Conservation (phyloP, 2,113 vertebrate species). For the Brachypodius melanocephalos region DNA sequence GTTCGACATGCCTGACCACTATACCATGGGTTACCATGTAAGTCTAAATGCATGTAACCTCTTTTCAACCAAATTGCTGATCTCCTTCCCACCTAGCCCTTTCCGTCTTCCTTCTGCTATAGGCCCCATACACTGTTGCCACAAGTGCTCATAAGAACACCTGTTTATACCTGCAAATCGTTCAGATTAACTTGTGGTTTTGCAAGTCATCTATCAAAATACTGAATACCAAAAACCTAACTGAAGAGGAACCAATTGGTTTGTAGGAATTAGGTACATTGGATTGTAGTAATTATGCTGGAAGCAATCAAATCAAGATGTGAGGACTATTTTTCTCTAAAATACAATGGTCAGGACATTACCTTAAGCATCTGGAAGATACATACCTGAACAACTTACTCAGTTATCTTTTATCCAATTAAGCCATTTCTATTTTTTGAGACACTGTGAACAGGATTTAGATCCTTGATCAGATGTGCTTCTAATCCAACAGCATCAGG, state of each 20-base stretch:
- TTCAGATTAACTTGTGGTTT: neutral
- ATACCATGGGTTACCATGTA: rapidly evolving
- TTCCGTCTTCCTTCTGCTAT: neutral
- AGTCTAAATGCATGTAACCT: neutral
- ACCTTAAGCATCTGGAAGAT: neutral
- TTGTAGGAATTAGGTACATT: neutral
- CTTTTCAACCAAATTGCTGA: neutral
- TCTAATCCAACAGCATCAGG: neutral
- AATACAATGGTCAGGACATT: neutral
- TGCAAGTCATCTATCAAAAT: neutral
- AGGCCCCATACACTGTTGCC: too few relatives aligned
- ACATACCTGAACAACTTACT: neutral
- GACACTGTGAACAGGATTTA: neutral
- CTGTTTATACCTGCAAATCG: neutral
- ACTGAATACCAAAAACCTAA: neutral
- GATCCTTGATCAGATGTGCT: neutral
- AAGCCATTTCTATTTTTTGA: neutral
- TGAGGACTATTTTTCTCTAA: neutral
- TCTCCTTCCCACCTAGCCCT: neutral
- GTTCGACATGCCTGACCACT: neutral
- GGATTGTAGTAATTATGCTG: neutral
- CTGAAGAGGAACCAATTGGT: neutral
- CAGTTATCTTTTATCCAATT: neutral
- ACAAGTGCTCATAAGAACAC: neutral
- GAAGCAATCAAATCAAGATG: neutral